Conservation (phyloP, 2,797 vertebrate genomes). For the Coilia nasus region DNA sequence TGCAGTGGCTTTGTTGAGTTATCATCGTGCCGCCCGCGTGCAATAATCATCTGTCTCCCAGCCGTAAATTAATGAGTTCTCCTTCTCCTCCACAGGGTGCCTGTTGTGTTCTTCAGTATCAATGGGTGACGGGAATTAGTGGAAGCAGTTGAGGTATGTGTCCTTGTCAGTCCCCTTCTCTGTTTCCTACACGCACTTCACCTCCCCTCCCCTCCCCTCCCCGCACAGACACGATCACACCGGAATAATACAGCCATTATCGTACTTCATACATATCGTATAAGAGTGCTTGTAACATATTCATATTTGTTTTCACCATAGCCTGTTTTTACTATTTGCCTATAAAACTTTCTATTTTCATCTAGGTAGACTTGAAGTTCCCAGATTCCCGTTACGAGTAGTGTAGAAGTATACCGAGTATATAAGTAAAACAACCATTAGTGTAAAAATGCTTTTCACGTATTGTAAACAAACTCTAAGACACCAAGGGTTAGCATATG, state of each 20-base stretch:
- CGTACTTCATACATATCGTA: too few species aligned
- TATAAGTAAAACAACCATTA: too few species aligned
- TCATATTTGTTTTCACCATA: too few species aligned
- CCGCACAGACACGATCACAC: neutral
- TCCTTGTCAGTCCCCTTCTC: neutral
- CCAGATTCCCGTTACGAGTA: too few species aligned
- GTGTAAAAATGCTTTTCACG: too few species aligned
- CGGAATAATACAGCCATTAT: neutral
- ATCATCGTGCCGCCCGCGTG: neutral
- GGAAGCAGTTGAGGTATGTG: slow-evolving; percentile 43
- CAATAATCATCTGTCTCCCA: slow-evolving; percentile 5
- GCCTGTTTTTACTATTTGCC: too few species aligned
- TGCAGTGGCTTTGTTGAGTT: slow-evolving; percentile 3
- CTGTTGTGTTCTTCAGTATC: slow-evolving; percentile 10
- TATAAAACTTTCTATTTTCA: too few species aligned
- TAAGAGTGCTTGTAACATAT: too few species aligned
- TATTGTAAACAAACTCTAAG: too few species aligned
- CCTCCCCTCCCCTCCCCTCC: slow-evolving; percentile 3
- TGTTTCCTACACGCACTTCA: neutral
- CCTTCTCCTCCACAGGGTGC: slow-evolving; percentile 37
- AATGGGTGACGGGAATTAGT: slow-evolving; percentile 50
- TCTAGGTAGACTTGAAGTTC: too few species aligned
- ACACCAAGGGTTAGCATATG: too few species aligned
- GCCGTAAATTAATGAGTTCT: neutral
- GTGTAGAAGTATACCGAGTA: too few species aligned